Evolutionary conservation across 2,113 vertebrate genomes (phyloP), one percentile per base, ranked within the genome.

Genomic region (Larimichthys polyactis): DNA sequence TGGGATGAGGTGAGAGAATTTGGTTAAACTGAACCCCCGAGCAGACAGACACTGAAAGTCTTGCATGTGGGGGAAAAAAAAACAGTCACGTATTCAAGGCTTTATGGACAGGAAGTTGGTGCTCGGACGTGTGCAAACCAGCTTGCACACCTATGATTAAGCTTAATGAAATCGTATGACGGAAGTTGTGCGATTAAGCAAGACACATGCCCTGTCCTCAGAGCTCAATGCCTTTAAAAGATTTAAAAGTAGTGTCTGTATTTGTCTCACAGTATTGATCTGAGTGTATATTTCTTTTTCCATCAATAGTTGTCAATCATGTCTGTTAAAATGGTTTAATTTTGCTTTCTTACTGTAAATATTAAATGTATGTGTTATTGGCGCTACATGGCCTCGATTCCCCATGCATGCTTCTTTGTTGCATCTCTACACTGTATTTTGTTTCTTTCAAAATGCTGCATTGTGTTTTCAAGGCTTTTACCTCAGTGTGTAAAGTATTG

Each of bases 401-500:
- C 2, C 9, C 40, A 20, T 52, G 46, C 7, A 2, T 11, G 16
- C 11, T 6, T 51, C 65, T 12, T 54, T 63, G 11, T 40, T 71
- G 57, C n/a, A 43, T 52, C 29, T 27, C 55, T 22, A 10, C 29
- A 43, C 8, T 63, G 19, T 12, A 15, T 14, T 54, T 5, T 44
- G 36, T 76, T 36, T 46, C 60, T 4, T 32, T 32, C 4, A 4
- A 46, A 10, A 69, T 0, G 32, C 22, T 14, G 3, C 27, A 8
- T 6, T 16, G 15, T 65, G 48, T 74, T 24, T 22, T n/a, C 15
- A 48, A 51, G 63, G 11, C 3, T 67, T 89, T 80, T 88, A 98
- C 98, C 98, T 97, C 76, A 99, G 91, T 0, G 98, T 99, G 71
- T 99, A 99, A 43, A 99, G 95, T 81, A 99, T 98, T 92, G 98